Evolutionary conservation across 2,888 invertebrate species (phyloP), one percentile per base, ranked within the genome.

Genomic region (Ametastegia equiseti): DNA sequence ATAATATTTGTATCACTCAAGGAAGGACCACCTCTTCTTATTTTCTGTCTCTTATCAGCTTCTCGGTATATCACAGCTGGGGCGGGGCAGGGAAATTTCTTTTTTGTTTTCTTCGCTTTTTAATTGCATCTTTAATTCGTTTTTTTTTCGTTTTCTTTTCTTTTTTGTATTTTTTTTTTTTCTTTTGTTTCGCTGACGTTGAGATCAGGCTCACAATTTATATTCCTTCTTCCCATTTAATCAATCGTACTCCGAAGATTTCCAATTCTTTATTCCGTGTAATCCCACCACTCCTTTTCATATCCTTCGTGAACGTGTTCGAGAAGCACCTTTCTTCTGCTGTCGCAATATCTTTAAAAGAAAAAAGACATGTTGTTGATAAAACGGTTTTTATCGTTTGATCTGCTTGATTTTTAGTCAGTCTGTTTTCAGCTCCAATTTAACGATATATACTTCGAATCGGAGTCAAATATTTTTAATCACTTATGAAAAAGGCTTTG

Each of bases 241-340:
- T 60, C n/a, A n/a, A n/a, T n/a, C n/a, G n/a, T n/a, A n/a, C n/a
- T n/a, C n/a, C 54, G 54, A 23, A 54, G 23, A 54, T n/a, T n/a
- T n/a, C 54, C 54, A 54, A 54, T 67, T 67, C 1, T 11, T 94
- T 95, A 97, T 94, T 97, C 97, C 93, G 96, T 97, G 92, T 97
- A 98, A 90, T 97, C 97, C 99, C 99, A 99, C 96, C 97, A 96
- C 92, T 99, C 98, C 93, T 97, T 98, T 92, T 99, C 99, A 92
- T 99, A 98, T 84, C 99, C 99, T 94, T 99, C 99, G 92, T 98
- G 97, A 78, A 99, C 99, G 92, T 99, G 99, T 92, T 98, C 98
- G 89, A 99, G 93, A 86, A 99, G 94, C 85, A 98, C 98, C 93
- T 98, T 97, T 88, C 99, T 95, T 89, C 99, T 95, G 92, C 97